Conservation (phyloP, 2,888 invertebrate species). For the Drosophila fungiperda region DNA sequence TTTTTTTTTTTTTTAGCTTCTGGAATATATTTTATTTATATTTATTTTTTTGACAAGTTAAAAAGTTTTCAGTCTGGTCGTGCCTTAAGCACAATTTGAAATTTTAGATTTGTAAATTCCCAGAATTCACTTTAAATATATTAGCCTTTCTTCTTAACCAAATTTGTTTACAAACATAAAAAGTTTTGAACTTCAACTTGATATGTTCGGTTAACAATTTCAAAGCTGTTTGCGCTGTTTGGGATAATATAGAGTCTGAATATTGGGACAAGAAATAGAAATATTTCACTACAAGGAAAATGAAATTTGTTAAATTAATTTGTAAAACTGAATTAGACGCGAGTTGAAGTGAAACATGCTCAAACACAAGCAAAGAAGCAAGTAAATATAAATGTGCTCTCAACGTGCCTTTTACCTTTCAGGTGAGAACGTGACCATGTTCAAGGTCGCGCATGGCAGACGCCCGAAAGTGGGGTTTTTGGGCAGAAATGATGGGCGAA, state of each 20-base stretch:
- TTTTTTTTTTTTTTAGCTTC: neutral
- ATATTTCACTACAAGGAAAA: conserved; percentile 28
- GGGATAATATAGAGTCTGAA: neutral
- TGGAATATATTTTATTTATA: neutral
- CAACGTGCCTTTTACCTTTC: conserved; percentile 76
- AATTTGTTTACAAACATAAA: neutral
- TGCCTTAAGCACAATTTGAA: neutral
- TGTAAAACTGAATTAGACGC: conserved; percentile 51
- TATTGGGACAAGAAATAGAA: neutral
- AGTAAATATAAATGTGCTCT: conserved; percentile 6
- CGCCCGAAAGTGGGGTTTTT: conserved; percentile 3
- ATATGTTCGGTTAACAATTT: neutral
- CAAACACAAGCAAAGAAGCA: conserved; percentile 1
- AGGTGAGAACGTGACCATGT: conserved; percentile 68
- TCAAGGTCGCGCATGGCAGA: conserved; percentile 78
- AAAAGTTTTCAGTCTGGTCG: neutral
- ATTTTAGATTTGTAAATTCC: neutral
- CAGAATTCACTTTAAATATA: neutral
- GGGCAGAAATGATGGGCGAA: conserved; percentile 11
- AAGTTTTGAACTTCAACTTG: neutral
- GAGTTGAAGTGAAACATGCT: conserved; percentile 24
- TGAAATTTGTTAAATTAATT: conserved; percentile 2
- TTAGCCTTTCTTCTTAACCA: neutral
- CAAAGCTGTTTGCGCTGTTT: conserved; percentile 21
- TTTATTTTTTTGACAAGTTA: neutral